A percentile compares a stretch with the other conserved stretches of the same genome.
phyloP scores from a whole-genome alignment of 2,888 invertebrate species.

The Amphipyra berbera region DNA sequence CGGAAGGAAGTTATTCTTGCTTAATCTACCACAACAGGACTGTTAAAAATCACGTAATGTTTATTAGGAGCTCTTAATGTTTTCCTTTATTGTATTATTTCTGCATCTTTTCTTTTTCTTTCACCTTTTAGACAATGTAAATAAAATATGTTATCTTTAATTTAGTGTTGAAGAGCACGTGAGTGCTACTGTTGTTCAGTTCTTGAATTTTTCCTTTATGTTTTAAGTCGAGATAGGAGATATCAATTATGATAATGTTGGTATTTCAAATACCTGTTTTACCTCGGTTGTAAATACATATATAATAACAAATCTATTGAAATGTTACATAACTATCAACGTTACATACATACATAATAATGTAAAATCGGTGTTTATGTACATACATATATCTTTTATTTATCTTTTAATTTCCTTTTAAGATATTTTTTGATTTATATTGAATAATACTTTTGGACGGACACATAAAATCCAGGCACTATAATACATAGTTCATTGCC shows the following conservation, averaged over 20 bases:
- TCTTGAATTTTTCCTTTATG: constrained; percentile 9
- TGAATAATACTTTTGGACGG: too few relatives aligned
- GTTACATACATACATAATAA: background rate
- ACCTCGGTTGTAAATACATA: constrained; percentile 38
- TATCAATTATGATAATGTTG: constrained; percentile 43
- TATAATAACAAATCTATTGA: background rate
- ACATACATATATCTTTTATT: background rate
- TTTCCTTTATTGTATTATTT: background rate
- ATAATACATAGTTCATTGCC: too few relatives aligned
- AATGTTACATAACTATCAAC: background rate
- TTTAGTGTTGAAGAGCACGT: constrained; percentile 11
- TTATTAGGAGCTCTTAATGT: too few relatives aligned
- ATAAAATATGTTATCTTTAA: constrained; percentile 13
- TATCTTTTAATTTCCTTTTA: background rate
- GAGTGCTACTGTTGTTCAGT: background rate
- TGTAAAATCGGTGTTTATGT: background rate
- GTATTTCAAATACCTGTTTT: constrained; percentile 13
- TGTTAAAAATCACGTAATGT: too few relatives aligned
- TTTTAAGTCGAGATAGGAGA: constrained; percentile 25
- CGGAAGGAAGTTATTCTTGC: too few relatives aligned
- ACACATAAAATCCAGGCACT: too few relatives aligned
- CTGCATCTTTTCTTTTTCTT: background rate
- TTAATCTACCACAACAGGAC: too few relatives aligned
- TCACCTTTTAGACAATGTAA: background rate
- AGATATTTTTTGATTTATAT: too few relatives aligned